phyloP scores from a whole-genome alignment of 2,113 vertebrate species.

The Ploceus nigricollis region DNA sequence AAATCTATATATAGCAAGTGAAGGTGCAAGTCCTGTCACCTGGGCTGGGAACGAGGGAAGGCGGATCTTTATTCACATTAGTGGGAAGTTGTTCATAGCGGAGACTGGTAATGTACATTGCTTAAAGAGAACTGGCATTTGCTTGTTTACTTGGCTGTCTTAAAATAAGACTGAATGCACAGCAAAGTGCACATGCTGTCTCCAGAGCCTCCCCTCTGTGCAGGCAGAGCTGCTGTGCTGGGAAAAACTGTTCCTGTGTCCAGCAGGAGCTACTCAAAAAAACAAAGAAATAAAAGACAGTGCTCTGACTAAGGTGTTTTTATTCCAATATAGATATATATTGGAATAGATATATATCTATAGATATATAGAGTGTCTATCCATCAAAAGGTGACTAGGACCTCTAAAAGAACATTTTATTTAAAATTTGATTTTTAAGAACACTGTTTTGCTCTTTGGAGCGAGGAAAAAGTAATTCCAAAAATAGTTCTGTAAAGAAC shows the following conservation, averaged over 20 bases:
- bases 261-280: not conserved
- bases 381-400: not conserved
- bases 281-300: not conserved
- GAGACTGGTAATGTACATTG: not conserved
- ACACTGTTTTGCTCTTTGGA: not conserved
- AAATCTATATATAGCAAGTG: not conserved
- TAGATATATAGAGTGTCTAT: not conserved
- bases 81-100: not conserved
- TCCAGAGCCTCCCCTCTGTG: not conserved
- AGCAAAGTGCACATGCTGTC: not conserved
- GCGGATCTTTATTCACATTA: not conserved
- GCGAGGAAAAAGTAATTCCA: not conserved
- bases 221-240: not conserved
- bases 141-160: not conserved
- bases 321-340: not conserved
- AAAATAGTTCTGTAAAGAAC: not conserved
- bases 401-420: not conserved
- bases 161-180: conserved; percentile 2
- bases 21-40: not conserved
- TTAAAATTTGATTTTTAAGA: not conserved
- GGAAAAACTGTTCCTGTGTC: not conserved
- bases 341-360: no score
- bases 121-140: not conserved
- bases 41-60: not conserved
- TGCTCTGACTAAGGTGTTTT: not conserved